Conservation (phyloP, 2,113 vertebrate genomes). For the Aldabrachelys gigantea region DNA sequence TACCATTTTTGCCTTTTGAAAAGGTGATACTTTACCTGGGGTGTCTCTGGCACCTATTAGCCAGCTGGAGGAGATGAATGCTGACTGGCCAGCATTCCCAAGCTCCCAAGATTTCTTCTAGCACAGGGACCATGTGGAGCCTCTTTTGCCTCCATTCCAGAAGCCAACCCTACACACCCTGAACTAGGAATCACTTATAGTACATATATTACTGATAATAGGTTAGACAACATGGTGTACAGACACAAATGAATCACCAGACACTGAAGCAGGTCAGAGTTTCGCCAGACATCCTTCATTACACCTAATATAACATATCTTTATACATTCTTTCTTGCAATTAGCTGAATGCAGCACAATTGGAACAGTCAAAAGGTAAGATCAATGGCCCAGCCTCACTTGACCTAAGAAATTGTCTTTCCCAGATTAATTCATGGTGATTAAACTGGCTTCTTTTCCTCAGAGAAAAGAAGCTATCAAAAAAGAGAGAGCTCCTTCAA, state of each 20-base stretch:
- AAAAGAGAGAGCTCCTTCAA: neutral
- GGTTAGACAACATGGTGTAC: neutral
- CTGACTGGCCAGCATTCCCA: neutral
- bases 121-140: too few relatives aligned
- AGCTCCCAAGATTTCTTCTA: neutral
- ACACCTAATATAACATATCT: neutral
- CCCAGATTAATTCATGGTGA: neutral
- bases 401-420: neutral
- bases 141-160: neutral
- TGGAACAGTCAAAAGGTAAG: neutral
- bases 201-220: neutral
- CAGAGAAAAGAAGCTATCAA: neutral
- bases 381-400: neutral
- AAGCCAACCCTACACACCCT: neutral
- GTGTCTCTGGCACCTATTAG: neutral
- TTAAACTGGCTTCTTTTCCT: neutral
- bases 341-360: neutral
- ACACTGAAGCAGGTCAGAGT: neutral
- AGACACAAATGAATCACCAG: neutral
- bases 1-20: too few relatives aligned
- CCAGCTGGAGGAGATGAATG: neutral
- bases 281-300: neutral
- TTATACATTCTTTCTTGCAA: neutral
- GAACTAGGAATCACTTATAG: neutral
- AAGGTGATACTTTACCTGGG: too few relatives aligned